Percentiles rank a stretch among this genome's conserved stretches.
Evolutionary conservation across 2,113 vertebrate species (phyloP).

Genomic region (Rhadina sibilatrix): DNA sequence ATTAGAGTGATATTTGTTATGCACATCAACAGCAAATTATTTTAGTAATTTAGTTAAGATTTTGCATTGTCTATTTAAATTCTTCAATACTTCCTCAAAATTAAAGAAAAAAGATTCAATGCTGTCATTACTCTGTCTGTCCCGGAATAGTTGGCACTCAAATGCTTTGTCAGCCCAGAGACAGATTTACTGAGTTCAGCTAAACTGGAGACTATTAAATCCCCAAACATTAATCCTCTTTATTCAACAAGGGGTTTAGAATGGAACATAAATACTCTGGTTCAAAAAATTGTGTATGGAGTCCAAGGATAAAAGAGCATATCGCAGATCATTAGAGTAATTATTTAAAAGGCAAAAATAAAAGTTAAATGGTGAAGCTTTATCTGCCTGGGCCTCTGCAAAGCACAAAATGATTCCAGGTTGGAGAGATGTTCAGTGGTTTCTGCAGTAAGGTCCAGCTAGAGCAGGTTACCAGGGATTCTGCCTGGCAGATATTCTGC

Average conservation of each 20-base stretch:
- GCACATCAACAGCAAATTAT: not conserved
- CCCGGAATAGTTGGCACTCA: not conserved
- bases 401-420: not conserved
- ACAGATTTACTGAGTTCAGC: conserved; percentile 23
- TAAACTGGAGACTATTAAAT: conserved; percentile 9
- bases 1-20: not conserved
- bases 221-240: conserved; percentile 8
- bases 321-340: not conserved
- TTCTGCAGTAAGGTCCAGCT: not conserved
- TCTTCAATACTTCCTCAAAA: not conserved
- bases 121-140: not conserved
- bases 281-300: not conserved
- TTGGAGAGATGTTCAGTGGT: not conserved
- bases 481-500: not conserved
- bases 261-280: not conserved
- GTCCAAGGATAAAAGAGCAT: not conserved
- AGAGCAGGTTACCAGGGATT: not conserved
- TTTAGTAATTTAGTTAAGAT: not conserved
- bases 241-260: conserved; percentile 1
- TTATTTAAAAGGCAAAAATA: not conserved
- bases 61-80: not conserved
- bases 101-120: not conserved
- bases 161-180: not conserved
- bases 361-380: not conserved
- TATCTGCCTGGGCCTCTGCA: not conserved